Evolutionary conservation across 2,797 vertebrate genomes (phyloP).

Genomic region (Arnoldichthys spilopterus): DNA sequence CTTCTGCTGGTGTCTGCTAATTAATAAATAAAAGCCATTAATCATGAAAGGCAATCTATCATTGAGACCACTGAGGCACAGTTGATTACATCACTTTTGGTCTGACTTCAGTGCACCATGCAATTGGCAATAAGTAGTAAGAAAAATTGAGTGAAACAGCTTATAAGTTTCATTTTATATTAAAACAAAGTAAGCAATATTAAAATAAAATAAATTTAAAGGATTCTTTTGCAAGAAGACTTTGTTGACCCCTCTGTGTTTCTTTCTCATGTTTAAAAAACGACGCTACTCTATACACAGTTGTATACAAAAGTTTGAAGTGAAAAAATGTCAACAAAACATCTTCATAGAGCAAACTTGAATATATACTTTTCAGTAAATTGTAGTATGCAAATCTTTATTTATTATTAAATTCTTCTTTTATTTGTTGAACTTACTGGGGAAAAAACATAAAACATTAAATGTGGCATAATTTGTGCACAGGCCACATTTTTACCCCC

Average conservation of each 20-base stretch:
- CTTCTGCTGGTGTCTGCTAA: background rate
- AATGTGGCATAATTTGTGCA: no score
- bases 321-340: no score
- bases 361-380: no score
- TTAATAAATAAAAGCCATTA: slow-evolving; percentile 17
- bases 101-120: slow-evolving; percentile 9
- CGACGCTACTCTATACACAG: background rate
- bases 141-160: background rate
- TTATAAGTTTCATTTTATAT: background rate
- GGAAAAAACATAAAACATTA: no score
- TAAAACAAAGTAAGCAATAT: background rate
- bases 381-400: no score
- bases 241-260: background rate
- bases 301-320: no score
- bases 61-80: background rate
- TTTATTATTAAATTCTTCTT: no score
- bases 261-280: slow-evolving; percentile 8
- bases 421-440: no score
- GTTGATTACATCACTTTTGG: slow-evolving; percentile 17
- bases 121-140: slow-evolving; percentile 4
- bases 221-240: background rate
- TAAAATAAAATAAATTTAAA: background rate
- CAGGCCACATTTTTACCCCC: no score
- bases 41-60: slow-evolving; percentile 17
- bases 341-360: no score